Base-by-base conservation (phyloP, 2,113 vertebrate species). In the Alces alces region DNA sequence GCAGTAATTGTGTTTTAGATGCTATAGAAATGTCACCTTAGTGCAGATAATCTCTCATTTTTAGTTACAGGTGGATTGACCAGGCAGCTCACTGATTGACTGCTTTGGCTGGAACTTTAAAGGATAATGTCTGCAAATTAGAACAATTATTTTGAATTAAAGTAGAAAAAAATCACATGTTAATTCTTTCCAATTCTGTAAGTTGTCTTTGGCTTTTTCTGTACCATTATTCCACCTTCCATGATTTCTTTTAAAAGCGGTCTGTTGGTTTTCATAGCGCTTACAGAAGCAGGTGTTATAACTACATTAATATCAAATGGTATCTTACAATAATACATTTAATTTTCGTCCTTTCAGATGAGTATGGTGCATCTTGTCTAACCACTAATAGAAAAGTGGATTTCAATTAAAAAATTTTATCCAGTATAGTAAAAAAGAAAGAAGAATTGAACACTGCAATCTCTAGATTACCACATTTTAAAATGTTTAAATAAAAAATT, bases 11-110 rank as follows among this genome's bases (percentile, higher is more conserved):
- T 88, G 70, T 92, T 98, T 73, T 66, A 0, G 57, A 60, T 4
- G 5, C 16, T 86, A 94, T 70, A 86, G 83, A 95, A 96, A 91
- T 61, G 82, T 58, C 97, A 95, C n/a, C 57, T 0, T 64, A 28
- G 83, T 30, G 84, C 23, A 55, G 85, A 95, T 30, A 92, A 96
- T 96, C 89, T 95, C 96, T 43, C 66, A 64, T 89, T 91, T 84
- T 87, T 93, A 1, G 0, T 97, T 98, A 98, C 98, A 98, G 98
- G 98, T 98, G 94, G 93, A 95, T 36, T 36, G 76, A 11, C 23
- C 30, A 93, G 73, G 94, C 66, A 2, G 0, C 89, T 66, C 33
- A 33, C 45, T 91, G 92, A 97, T 6, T 93, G 96, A 95, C 52
- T 94, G 70, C 83, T 89, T 94, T 95, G 93, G 92, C 89, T 94